Evolutionary conservation across 2,888 invertebrate genomes (phyloP), one percentile per base, ranked within the genome.

Genomic region (Sepioteuthis lessoniana): DNA sequence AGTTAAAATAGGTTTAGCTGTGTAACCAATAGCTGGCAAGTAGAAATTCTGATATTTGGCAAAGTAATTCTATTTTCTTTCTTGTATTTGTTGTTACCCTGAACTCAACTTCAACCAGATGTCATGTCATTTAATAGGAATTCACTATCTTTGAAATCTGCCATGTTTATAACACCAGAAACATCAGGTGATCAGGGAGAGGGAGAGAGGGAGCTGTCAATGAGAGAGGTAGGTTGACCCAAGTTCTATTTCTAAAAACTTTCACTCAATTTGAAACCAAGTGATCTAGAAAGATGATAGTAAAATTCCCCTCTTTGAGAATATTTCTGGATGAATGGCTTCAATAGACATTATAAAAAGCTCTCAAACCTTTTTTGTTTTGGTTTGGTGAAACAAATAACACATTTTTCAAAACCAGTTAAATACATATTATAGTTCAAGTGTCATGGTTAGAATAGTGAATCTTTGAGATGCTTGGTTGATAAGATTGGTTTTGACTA

Each of bases 61-160:
- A 76, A 76, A 76, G 76, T 76, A n/a, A 76, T 31, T n/a, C n/a
- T n/a, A 8, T 76, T 10, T 31, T 60, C 10, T 60, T 76, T n/a
- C 10, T 76, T 76, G n/a, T 76, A 10, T n/a, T 76, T n/a, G 76
- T n/a, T 76, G 8, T 76, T 76, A 8, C 76, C 10, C 76, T 76
- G 76, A 76, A n/a, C 76, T 76, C 10, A 76, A 76, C 76, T 76
- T 76, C n/a, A 76, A 76, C 76, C 76, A 76, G 76, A 76, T 76
- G 76, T 76, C 3, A 10, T 76, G n/a, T 76, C 76, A 76, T 76
- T n/a, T n/a, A 76, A 76, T 76, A 76, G 76, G 76, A 76, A 76
- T 76, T 76, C 76, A 76, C 76, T 76, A 76, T 76, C 76, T 76
- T 76, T 76, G 76, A 76, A 76, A 76, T 76, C 76, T 31, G 76